Conservation (phyloP, 2,888 invertebrate genomes). For the Drosophila cyrtoloma region DNA sequence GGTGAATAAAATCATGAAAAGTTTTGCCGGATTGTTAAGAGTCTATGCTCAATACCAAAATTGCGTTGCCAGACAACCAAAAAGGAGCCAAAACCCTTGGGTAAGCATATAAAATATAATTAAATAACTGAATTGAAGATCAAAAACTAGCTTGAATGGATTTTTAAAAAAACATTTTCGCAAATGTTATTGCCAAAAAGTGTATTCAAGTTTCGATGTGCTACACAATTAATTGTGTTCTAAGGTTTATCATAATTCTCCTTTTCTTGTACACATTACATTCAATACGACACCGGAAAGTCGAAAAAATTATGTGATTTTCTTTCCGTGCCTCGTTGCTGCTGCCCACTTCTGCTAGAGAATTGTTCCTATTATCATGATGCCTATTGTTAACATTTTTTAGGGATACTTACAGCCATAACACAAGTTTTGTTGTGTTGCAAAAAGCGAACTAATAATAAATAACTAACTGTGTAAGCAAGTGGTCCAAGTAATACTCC, state of each 20-base stretch:
- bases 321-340: conserved; percentile 47
- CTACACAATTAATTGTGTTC: not conserved
- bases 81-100: conserved; percentile 8
- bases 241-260: conserved; percentile 29
- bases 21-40: conserved; percentile 13
- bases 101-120: not conserved
- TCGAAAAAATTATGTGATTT: conserved; percentile 45
- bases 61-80: conserved; percentile 29
- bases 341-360: conserved; percentile 5
- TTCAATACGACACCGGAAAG: conserved; percentile 54
- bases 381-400: conserved; percentile 32
- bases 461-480: not conserved
- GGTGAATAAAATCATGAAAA: conserved; percentile 28
- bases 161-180: not conserved
- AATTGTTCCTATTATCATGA: conserved; percentile 19
- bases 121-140: conserved; percentile 5
- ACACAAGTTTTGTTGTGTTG: conserved; percentile 8
- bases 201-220: conserved; percentile 23
- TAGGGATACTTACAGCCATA: not conserved
- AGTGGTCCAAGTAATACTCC: not conserved
- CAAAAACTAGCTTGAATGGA: not conserved
- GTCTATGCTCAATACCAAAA: conserved; percentile 34
- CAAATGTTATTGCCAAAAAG: conserved; percentile 2
- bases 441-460: conserved; percentile 7
- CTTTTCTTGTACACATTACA: conserved; percentile 12